Evolutionary conservation across 2,113 vertebrate species (phyloP).

Genomic region (Theristicus caerulescens): DNA sequence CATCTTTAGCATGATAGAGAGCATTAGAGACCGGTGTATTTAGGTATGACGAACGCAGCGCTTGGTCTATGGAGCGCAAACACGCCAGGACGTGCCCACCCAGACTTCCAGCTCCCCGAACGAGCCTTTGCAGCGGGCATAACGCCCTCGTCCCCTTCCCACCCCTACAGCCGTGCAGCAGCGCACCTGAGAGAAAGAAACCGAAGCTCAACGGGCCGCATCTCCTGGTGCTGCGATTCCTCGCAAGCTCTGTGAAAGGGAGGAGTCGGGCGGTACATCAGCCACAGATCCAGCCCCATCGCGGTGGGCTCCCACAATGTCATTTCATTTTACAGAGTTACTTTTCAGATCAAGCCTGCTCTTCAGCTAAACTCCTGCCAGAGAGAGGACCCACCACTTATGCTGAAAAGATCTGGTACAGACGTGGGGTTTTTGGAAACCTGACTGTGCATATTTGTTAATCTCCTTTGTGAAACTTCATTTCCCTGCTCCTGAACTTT

Average conservation of each 20-base stretch:
- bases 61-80: neutral
- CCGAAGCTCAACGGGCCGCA: rapidly evolving
- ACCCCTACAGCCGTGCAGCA: neutral
- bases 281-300: neutral
- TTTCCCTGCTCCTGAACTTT: neutral
- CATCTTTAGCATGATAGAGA: neutral
- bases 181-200: neutral
- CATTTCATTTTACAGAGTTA: neutral
- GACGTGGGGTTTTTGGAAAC: neutral
- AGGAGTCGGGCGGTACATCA: rapidly evolving
- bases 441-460: neutral
- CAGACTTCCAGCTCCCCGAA: neutral
- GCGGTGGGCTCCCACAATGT: neutral
- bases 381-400: neutral
- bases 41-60: rapidly evolving
- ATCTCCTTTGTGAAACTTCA: neutral
- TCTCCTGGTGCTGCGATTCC: neutral
- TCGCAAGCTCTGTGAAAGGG: neutral
- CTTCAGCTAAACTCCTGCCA: neutral
- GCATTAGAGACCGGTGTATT: neutral
- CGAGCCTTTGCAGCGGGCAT: neutral
- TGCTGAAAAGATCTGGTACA: neutral
- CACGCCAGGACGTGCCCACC: rapidly evolving
- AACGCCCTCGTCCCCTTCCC: neutral
- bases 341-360: neutral